These are phyloP conservation scores for Brachynemurus nebulosus DNA, from an alignment of 2,888 invertebrate genomes.

Conservation along the genomic window DNA sequence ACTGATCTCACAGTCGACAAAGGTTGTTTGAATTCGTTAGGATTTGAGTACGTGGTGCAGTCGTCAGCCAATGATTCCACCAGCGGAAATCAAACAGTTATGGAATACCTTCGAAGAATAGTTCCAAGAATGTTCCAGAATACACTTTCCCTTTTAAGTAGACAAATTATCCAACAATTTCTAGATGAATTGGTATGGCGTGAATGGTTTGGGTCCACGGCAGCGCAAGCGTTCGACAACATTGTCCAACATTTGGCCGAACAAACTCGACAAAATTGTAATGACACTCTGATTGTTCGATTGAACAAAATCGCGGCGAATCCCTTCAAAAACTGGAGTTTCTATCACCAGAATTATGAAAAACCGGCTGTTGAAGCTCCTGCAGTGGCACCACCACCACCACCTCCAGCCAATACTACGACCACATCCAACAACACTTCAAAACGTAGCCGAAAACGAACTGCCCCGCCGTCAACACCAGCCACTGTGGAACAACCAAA, in stretches of 20 bases:
- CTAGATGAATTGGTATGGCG: constrained; percentile 82
- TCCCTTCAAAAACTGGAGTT: constrained; percentile 51
- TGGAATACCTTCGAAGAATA: constrained; percentile 75
- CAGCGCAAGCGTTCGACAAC: constrained; percentile 67
- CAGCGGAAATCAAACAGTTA: constrained; percentile 39
- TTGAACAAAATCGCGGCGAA: constrained; percentile 50
- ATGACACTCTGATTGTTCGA: constrained; percentile 45
- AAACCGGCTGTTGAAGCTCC: constrained; percentile 1
- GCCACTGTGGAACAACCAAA: constrained; percentile 21
- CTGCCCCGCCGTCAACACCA: constrained; percentile 14
- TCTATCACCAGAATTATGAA: constrained; percentile 15
- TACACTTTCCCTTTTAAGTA: constrained; percentile 63
- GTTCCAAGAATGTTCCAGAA: constrained; percentile 88
- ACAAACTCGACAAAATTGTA: constrained; percentile 55
- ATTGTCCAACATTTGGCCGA: constrained; percentile 66
- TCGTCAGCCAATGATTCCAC: constrained; percentile 34
- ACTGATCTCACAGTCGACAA: constrained; percentile 79
- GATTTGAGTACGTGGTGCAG: constrained; percentile 63
- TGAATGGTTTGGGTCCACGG: constrained; percentile 67
- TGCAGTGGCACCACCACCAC: constrained; percentile 5
- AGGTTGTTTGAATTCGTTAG: constrained; percentile 60
- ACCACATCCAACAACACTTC: constrained; percentile 10
- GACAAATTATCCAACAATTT: constrained; percentile 82
- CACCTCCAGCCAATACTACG: constrained; percentile 5
- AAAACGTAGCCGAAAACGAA: constrained; percentile 11